Conservation (phyloP, 2,888 invertebrate species). For the Embidobia sp. region DNA sequence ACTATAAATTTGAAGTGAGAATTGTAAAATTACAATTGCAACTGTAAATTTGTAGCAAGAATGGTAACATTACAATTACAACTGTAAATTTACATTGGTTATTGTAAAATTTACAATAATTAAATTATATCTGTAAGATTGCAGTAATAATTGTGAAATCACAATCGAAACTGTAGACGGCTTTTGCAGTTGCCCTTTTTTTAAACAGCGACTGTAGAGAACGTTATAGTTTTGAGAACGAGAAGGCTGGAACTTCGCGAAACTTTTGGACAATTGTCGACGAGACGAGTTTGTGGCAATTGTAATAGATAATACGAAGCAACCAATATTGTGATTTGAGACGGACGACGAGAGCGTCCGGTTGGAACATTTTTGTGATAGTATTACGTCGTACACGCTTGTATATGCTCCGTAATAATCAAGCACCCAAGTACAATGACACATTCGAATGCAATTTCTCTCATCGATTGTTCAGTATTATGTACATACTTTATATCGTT, state of each 20-base stretch:
- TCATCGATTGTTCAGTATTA: slow-evolving; percentile 6
- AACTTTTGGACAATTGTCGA: slow-evolving; percentile 11
- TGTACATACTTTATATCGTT: slow-evolving; percentile 14
- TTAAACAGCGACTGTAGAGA: too few species aligned
- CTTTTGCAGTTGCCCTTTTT: too few species aligned
- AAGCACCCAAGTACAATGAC: slow-evolving; percentile 60
- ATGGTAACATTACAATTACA: too few species aligned
- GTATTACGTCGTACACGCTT: slow-evolving; percentile 55
- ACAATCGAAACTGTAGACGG: too few species aligned
- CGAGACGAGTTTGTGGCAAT: slow-evolving; percentile 21
- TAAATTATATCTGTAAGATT: too few species aligned
- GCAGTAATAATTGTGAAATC: too few species aligned
- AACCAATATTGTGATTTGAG: slow-evolving; percentile 55
- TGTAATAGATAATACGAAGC: slow-evolving; percentile 19
- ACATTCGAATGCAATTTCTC: slow-evolving; percentile 6
- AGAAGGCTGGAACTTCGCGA: slow-evolving; percentile 38
- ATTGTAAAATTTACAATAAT: too few species aligned
- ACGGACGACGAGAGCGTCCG: background rate
- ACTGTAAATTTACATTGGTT: too few species aligned
- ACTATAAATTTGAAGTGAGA: too few species aligned
- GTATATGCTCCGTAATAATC: slow-evolving; percentile 39
- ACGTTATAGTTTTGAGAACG: background rate
- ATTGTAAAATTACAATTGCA: too few species aligned
- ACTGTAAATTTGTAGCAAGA: too few species aligned
- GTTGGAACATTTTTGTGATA: slow-evolving; percentile 51